phyloP scores from a whole-genome alignment of 2,888 invertebrate genomes.

The Nebria brevicollis region DNA sequence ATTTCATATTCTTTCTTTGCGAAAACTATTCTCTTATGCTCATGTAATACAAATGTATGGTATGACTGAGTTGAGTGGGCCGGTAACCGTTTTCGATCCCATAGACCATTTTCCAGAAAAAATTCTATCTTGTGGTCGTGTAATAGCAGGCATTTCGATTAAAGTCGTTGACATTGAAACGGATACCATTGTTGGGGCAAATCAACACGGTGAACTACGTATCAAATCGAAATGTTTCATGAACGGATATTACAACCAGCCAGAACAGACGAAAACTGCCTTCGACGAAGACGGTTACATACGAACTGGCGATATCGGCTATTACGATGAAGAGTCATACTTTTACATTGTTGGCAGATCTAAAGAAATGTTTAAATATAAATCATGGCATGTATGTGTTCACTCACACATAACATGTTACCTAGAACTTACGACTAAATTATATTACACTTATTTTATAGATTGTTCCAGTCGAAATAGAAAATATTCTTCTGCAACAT shows the following conservation, averaged over 20 bases:
- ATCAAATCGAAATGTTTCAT: slow-evolving; percentile 34
- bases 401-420: too few species aligned
- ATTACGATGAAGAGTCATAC: slow-evolving; percentile 55
- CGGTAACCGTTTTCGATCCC: slow-evolving; percentile 45
- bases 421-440: too few species aligned
- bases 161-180: slow-evolving; percentile 38
- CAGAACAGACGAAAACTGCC: slow-evolving; percentile 33
- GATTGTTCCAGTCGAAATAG: slow-evolving; percentile 55
- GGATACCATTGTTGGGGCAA: slow-evolving; percentile 13
- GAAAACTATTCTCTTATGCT: slow-evolving; percentile 36
- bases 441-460: slow-evolving; percentile 3
- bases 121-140: slow-evolving; percentile 23
- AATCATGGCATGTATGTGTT: slow-evolving; percentile 54
- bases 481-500: slow-evolving; percentile 56
- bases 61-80: slow-evolving; percentile 59
- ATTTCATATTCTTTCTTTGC: slow-evolving; percentile 39
- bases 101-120: neutral
- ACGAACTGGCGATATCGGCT: slow-evolving; percentile 55
- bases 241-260: slow-evolving; percentile 50
- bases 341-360: slow-evolving; percentile 54
- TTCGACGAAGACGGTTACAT: slow-evolving; percentile 55
- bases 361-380: slow-evolving; percentile 56
- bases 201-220: slow-evolving; percentile 21
- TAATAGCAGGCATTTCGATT: slow-evolving; percentile 5
- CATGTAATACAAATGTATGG: slow-evolving; percentile 52